Base-by-base conservation (phyloP, 2,888 invertebrate species). In the Plusia festucae region DNA sequence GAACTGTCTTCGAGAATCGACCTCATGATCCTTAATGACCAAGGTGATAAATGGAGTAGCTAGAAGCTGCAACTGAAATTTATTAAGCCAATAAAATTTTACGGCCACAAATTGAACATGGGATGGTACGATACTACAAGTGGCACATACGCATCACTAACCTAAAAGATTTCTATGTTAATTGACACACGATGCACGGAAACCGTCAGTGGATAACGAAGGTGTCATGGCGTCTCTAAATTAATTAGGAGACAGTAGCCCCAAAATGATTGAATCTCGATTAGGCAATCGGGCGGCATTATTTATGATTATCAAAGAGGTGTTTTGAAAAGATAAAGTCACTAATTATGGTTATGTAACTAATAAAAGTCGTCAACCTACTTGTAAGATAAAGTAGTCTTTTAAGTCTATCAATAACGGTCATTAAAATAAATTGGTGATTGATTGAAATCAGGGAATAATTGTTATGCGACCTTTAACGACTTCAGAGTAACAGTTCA, bases 161-260 rank as follows among this genome's bases (percentile, higher is more conserved):
- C 59, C 67, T 61, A 40, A 4, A 0, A 60, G 65, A 80, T 70
- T 73, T 64, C 65, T 70, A 53, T 40, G 49, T 57, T 79, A 76
- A 76, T 81, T 81, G 73, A 76, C 69, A 79, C 34, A 9, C 20
- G 44, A 16, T 44, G 11, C 20, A 69, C 68, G 70, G 81, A 69
- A 78, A 81, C 60, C 64, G 59, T 71, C 68, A 34, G 16, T 15
- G 15, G 72, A 79, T 77, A 82, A 70, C 59, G 77, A 82, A 79
- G 77, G 80, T 81, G 82, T 77, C 72, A 68, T 81, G 79, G 82
- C 80, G 69, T 58, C 64, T 72, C 67, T 32, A 63, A 61, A 72
- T 69, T 75, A 82, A 82, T 73, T 73, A 78, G 52, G 51, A 46
- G 69, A 70, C 76, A 76, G 73, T 64, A 77, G 77, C 70, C 46